Evolutionary conservation across 2,888 invertebrate species (phyloP).

Genomic region (Drosophila diplacantha): DNA sequence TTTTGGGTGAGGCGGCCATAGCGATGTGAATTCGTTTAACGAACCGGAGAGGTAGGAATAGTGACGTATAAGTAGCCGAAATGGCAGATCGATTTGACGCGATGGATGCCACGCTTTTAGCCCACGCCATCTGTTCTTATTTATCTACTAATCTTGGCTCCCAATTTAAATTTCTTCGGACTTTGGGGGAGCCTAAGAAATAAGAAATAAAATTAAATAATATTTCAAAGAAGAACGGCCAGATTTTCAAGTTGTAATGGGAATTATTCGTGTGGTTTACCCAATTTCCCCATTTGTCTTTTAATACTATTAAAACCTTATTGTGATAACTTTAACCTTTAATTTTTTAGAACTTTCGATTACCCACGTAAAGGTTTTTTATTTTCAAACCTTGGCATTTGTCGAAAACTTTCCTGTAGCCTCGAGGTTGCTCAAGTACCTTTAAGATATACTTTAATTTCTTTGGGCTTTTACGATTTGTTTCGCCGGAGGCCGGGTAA

Average conservation of each 20-base stretch:
- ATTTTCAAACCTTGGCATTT: constrained; percentile 22
- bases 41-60: constrained; percentile 4
- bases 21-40: constrained; percentile 22
- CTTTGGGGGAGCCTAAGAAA: not conserved
- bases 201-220: not conserved
- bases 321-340: not conserved
- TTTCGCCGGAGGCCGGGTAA: constrained; percentile 21
- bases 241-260: not conserved
- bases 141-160: not conserved
- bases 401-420: not conserved
- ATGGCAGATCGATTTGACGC: constrained; percentile 22
- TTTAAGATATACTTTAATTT: constrained; percentile 55
- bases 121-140: constrained; percentile 13
- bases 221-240: not conserved
- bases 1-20: constrained; percentile 27
- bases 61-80: constrained; percentile 30
- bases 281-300: not conserved
- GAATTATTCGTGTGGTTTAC: not conserved
- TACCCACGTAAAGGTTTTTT: not conserved
- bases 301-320: not conserved
- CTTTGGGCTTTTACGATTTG: constrained; percentile 47
- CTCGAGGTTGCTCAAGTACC: constrained; percentile 32
- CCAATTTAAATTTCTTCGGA: constrained; percentile 3
- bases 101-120: constrained; percentile 20
- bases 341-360: not conserved